phyloP scores from a whole-genome alignment of 2,888 invertebrate genomes.

The Plebejus anna region DNA sequence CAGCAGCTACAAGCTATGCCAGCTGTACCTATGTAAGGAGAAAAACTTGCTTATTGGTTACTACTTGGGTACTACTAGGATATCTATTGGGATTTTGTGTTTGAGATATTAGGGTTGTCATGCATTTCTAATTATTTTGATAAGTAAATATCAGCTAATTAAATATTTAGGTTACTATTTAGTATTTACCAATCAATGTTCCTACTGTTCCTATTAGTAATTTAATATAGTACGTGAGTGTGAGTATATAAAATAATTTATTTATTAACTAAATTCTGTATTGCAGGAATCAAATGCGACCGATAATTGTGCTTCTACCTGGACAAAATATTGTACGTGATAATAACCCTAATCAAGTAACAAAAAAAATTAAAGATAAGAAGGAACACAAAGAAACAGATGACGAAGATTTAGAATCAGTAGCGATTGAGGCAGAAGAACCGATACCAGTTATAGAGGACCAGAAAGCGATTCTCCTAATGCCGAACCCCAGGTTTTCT shows the following conservation, averaged over 20 bases:
- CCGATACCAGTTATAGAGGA: constrained; percentile 39
- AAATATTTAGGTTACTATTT: too few relatives aligned
- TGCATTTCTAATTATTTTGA: too few relatives aligned
- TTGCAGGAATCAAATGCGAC: constrained; percentile 47
- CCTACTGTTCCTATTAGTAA: too few relatives aligned
- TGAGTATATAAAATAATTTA: too few relatives aligned
- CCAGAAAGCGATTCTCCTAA: constrained; percentile 46
- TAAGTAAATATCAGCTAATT: too few relatives aligned
- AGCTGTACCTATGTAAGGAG: neutral
- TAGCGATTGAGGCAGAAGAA: constrained; percentile 53
- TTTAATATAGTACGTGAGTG: too few relatives aligned
- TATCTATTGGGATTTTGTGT: neutral
- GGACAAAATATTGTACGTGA: constrained; percentile 38
- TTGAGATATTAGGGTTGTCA: too few relatives aligned
- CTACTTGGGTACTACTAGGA: neutral
- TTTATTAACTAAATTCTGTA: constrained; percentile 33
- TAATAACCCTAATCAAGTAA: constrained; percentile 18
- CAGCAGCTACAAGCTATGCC: neutral
- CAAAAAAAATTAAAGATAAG: constrained; percentile 28
- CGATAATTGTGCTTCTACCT: constrained; percentile 53
- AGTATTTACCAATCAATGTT: too few relatives aligned
- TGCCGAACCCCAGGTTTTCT: constrained; percentile 49
- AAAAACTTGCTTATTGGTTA: neutral
- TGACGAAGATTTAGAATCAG: constrained; percentile 52
- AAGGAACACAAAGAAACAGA: neutral